Evolutionary conservation across 2,888 invertebrate species (phyloP).

Genomic region (Incurvaria masculella): DNA sequence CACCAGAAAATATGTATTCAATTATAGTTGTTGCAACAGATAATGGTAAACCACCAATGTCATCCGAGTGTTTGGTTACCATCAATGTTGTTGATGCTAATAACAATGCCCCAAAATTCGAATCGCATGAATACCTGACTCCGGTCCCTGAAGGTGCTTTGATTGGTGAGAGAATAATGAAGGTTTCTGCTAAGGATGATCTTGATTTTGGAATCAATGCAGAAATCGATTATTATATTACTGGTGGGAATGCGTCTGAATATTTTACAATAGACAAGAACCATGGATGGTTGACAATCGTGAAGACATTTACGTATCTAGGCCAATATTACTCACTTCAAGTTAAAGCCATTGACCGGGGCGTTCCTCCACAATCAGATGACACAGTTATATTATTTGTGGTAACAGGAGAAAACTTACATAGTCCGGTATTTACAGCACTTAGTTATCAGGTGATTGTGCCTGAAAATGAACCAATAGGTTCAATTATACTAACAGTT

Average conservation of each 20-base stretch:
- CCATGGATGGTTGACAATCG: constrained; percentile 80
- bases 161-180: constrained; percentile 68
- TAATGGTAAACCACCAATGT: constrained; percentile 93
- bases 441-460: constrained; percentile 86
- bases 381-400: constrained; percentile 70
- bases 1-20: constrained; percentile 86
- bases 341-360: constrained; percentile 79
- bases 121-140: constrained; percentile 67
- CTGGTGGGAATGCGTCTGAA: constrained; percentile 73
- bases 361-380: constrained; percentile 82
- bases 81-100: constrained; percentile 91
- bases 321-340: constrained; percentile 65
- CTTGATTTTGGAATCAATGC: constrained; percentile 87
- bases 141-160: constrained; percentile 78
- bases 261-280: constrained; percentile 70
- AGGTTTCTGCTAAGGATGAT: constrained; percentile 71
- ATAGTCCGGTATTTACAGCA: constrained; percentile 79
- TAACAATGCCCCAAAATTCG: constrained; percentile 86
- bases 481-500: constrained; percentile 80
- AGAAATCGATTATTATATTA: constrained; percentile 74
- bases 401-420: constrained; percentile 80
- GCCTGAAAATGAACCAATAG: constrained; percentile 86
- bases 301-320: constrained; percentile 53
- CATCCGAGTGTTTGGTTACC: constrained; percentile 80
- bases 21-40: constrained; percentile 90